A percentile compares a stretch with the other conserved stretches of the same genome.
Evolutionary conservation across 2,888 invertebrate genomes (phyloP).

Genomic region (Tigriopus californicus): DNA sequence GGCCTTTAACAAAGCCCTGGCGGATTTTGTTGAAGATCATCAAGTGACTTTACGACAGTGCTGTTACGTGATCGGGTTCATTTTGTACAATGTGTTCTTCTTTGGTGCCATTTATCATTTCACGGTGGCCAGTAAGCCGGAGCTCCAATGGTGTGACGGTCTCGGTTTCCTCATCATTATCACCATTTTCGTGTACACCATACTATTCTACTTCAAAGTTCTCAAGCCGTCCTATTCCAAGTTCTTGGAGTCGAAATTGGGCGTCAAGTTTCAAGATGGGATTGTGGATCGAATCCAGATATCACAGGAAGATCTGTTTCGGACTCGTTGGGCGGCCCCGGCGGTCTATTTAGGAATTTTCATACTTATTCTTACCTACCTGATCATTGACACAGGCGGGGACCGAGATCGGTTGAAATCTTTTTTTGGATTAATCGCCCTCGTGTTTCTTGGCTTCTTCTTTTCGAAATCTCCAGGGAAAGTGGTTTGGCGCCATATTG

Average conservation of each 20-base stretch:
- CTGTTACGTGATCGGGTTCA: no score
- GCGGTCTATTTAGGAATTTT: constrained; percentile 31
- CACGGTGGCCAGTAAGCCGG: constrained; percentile 15
- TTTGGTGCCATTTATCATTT: background rate
- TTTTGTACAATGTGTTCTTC: background rate
- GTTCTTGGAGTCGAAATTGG: background rate
- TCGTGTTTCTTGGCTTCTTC: constrained; percentile 41
- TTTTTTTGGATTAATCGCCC: constrained; percentile 40
- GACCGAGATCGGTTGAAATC: constrained; percentile 43
- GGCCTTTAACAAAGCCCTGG: no score
- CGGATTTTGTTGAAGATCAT: no score
- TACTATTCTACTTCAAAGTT: constrained; percentile 41
- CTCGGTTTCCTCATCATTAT: constrained; percentile 51
- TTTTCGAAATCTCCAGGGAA: constrained; percentile 40
- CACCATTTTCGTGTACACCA: constrained; percentile 38
- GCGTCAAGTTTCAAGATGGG: background rate
- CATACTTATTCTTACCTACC: constrained; percentile 35
- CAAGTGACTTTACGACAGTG: no score
- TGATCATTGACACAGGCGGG: constrained; percentile 43
- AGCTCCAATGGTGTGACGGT: constrained; percentile 38
- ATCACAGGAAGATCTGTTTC: background rate
- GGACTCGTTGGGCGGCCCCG: background rate
- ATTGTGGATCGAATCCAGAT: background rate
- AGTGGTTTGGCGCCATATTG: constrained; percentile 50
- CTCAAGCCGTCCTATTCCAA: constrained; percentile 32